These are phyloP conservation scores for Macrosteles quadrilineatus DNA, from an alignment of 1,140 invertebrate genomes.

Conservation along the genomic window DNA sequence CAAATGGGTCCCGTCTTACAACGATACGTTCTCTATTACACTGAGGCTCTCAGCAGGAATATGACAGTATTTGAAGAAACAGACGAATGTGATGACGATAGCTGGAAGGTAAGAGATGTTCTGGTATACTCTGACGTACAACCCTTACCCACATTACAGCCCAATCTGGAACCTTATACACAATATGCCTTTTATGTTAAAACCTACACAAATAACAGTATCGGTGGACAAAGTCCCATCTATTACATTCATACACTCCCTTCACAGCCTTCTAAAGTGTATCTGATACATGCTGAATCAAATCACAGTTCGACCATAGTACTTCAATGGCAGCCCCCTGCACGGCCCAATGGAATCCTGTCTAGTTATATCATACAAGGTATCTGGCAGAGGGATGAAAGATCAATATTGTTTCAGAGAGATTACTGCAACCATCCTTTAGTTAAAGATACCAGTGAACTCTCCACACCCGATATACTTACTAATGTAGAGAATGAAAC, in stretches of 20 bases:
- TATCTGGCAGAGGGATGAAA: conserved; percentile 47
- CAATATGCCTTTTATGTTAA: conserved; percentile 88
- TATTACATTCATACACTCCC: conserved; percentile 78
- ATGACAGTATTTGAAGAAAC: conserved; percentile 72
- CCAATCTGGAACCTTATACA: conserved; percentile 73
- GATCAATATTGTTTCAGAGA: conserved; percentile 30
- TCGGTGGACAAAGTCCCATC: conserved; percentile 72
- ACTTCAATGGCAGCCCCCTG: conserved; percentile 76
- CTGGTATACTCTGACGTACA: conserved; percentile 20
- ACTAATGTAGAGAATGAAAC: conserved; percentile 28
- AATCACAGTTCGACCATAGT: conserved; percentile 62
- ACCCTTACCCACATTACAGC: conserved; percentile 53
- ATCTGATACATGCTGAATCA: conserved; percentile 57
- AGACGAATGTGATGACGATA: conserved; percentile 79
- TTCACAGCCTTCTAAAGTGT: conserved; percentile 65
- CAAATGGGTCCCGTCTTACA: conserved; percentile 10
- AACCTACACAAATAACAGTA: conserved; percentile 71
- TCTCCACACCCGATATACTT: conserved; percentile 25
- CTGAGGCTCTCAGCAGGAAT: conserved; percentile 66
- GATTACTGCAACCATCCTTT: conserved; percentile 40
- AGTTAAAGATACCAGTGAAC: not conserved
- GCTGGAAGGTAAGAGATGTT: conserved; percentile 55
- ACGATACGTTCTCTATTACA: conserved; percentile 37
- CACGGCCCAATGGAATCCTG: conserved; percentile 76
- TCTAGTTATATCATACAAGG: conserved; percentile 76